Conservation (phyloP, 2,888 invertebrate species). For the Philaethria dido region DNA sequence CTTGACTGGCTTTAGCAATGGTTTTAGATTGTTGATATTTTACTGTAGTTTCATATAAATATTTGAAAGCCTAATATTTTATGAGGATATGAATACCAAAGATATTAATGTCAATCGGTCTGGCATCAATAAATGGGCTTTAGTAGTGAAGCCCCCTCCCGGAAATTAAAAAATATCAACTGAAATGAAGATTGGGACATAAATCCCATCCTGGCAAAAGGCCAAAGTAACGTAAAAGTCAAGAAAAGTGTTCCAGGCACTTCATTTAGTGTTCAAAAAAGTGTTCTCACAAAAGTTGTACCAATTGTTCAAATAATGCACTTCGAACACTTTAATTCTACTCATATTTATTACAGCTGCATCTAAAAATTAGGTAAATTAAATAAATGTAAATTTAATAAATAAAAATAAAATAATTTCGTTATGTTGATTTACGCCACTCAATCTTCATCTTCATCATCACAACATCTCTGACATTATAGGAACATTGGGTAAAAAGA, state of each 20-base stretch:
- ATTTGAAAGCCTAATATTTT: background rate
- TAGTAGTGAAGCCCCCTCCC: conserved; percentile 38
- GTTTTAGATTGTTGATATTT: conserved; percentile 11
- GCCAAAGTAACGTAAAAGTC: conserved; percentile 45
- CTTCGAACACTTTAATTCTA: background rate
- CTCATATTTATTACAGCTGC: background rate
- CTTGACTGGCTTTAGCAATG: conserved; percentile 8
- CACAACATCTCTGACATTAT: too few species aligned
- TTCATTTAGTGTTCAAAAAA: conserved; percentile 37
- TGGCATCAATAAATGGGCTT: conserved; percentile 8
- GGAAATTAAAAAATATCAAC: conserved; percentile 47
- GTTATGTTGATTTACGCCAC: too few species aligned
- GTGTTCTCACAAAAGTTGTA: conserved; percentile 15
- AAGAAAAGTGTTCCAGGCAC: conserved; percentile 38
- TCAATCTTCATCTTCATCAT: too few species aligned
- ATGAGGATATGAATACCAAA: conserved; percentile 1
- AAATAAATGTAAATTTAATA: background rate
- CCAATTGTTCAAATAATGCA: background rate
- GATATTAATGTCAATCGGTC: conserved; percentile 20
- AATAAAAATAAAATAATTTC: too few species aligned
- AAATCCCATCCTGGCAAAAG: conserved; percentile 46
- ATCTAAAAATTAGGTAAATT: background rate
- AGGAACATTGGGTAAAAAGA: too few species aligned
- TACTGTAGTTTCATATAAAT: background rate
- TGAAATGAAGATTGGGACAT: conserved; percentile 45